Conservation (phyloP, 2,113 vertebrate genomes). For the Menura novaehollandiae region DNA sequence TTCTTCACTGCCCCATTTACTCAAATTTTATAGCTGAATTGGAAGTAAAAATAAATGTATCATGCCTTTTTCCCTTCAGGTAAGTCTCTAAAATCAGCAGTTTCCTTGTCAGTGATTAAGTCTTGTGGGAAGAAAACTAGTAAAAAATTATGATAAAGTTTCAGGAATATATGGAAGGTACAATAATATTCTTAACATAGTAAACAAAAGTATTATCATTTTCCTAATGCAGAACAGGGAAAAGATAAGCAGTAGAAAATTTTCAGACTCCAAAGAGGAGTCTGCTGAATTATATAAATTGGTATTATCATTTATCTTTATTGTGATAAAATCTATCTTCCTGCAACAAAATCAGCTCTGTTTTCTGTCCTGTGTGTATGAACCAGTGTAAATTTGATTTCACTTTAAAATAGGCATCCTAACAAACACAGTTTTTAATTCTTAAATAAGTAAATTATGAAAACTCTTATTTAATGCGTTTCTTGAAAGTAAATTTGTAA, state of each 20-base stretch:
- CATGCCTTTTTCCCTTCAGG: neutral
- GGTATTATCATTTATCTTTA: neutral
- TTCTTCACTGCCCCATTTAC: neutral
- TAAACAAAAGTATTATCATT: neutral
- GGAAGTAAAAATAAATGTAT: neutral
- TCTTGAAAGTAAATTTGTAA: neutral
- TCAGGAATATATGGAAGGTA: neutral
- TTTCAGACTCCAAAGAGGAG: neutral
- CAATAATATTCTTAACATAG: neutral
- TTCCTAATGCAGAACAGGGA: neutral
- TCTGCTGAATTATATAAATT: neutral
- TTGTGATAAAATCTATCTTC: neutral
- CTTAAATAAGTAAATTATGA: neutral
- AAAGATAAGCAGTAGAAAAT: neutral
- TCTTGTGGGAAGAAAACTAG: neutral
- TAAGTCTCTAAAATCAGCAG: neutral
- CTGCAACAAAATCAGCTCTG: neutral
- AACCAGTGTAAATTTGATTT: neutral
- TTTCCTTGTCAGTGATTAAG: neutral
- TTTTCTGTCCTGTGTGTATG: neutral
- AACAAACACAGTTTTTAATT: neutral
- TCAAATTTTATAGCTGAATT: neutral
- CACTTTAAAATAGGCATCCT: neutral
- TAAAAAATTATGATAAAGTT: neutral
- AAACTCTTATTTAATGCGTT: neutral